Base-by-base conservation (phyloP, 2,888 invertebrate species). In the Watsonalla cultraria region DNA sequence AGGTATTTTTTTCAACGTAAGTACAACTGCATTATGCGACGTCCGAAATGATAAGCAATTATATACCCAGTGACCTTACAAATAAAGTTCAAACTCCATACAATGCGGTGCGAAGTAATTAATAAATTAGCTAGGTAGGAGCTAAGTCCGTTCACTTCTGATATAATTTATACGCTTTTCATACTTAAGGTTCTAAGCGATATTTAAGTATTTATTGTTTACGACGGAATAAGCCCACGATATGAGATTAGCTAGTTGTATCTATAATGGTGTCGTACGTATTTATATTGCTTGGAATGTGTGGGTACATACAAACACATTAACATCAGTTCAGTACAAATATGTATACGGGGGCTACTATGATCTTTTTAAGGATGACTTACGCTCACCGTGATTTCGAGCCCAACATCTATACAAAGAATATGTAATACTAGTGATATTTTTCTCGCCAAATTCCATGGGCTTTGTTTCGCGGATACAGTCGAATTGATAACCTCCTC, bases 161-260 rank as follows among this genome's bases (percentile, higher is more conserved):
- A 78, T 75, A 76, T 80, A 78, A 82, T 80, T 83, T 80, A 85
- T 85, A 84, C 86, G 87, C 86, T 88, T 86, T 80, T 84, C 83
- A 86, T 82, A 87, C 80, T 79, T 87, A 87, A 85, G 87, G 84
- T 87, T 81, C 83, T 86, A 85, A 86, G 84, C 82, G 84, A 71
- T 85, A 81, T 72, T 77, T 84, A 84, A 85, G 86, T 87, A 87
- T 87, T 88, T 86, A 86, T 86, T 86, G 70, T 79, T 78, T 76
- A 67, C 42, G 11, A 42, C 11, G 8, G 42, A 68, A 78, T 70
- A 66, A 76, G 74, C 72, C 73, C 62, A 65, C 60, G 64, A 66
- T 71, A 76, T 83, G 87, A 87, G 86, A 88, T 88, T 89, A 88
- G 86, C 78, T 87, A 86, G 84, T 74, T 70, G 67, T 82, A 77